phyloP scores from a whole-genome alignment of 2,888 invertebrate species.

The Steinernema carpocapsae region DNA sequence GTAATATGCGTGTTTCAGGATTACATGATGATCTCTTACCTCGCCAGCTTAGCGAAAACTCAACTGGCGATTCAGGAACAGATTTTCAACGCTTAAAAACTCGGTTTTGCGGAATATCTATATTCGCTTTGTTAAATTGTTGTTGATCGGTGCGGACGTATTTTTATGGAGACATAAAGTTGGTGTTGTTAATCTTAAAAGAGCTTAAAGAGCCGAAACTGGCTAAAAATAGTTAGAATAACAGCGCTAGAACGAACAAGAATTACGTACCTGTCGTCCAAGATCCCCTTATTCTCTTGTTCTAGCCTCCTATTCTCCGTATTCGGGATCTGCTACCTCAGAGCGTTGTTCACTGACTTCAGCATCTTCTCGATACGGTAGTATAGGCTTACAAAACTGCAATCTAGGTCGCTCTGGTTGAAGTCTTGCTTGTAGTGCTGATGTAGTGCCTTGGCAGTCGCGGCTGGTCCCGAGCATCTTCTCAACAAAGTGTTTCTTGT shows the following conservation, averaged over 20 bases:
- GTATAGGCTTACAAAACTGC: constrained; percentile 93
- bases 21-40: constrained; percentile 92
- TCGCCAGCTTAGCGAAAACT: constrained; percentile 92
- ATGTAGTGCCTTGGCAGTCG: constrained; percentile 88
- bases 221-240: no score
- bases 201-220: no score
- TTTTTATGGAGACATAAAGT: no score
- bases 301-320: constrained; percentile 78
- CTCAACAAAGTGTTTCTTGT: constrained; percentile 75
- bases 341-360: constrained; percentile 89
- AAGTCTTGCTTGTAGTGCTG: constrained; percentile 86
- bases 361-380: constrained; percentile 96
- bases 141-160: no score
- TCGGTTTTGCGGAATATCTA: background rate
- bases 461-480: constrained; percentile 55
- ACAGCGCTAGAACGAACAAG: no score
- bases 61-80: constrained; percentile 96
- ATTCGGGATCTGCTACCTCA: constrained; percentile 81
- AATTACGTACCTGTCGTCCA: constrained; percentile 88
- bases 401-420: constrained; percentile 74
- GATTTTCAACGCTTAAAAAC: constrained; percentile 71
- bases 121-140: background rate
- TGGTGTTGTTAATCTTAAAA: no score
- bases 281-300: constrained; percentile 90
- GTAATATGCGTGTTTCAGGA: constrained; percentile 73